Conservation (phyloP, 1,140 invertebrate genomes). For the Hylaeus anthracinus region DNA sequence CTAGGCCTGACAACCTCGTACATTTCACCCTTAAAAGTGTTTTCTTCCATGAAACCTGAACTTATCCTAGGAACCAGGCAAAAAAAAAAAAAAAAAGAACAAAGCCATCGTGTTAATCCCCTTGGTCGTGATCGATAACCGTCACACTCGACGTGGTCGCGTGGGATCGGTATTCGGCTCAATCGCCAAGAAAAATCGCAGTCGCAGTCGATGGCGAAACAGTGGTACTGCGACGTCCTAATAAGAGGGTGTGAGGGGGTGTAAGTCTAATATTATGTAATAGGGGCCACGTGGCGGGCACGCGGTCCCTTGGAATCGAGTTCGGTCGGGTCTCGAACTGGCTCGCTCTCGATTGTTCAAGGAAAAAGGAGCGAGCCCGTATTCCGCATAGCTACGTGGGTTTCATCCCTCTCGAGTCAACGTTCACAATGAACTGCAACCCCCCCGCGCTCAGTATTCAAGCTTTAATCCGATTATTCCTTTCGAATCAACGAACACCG, state of each 20-base stretch:
- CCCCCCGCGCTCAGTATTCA: constrained; percentile 54
- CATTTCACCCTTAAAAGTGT: no score
- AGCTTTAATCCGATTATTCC: constrained; percentile 72
- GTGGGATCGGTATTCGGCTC: constrained; percentile 47
- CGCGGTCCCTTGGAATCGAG: constrained; percentile 44
- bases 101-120: constrained; percentile 8
- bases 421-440: constrained; percentile 63
- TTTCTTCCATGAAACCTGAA: no score
- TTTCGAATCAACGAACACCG: constrained; percentile 66
- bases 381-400: constrained; percentile 49
- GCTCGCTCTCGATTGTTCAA: constrained; percentile 45
- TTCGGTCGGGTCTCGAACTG: constrained; percentile 36
- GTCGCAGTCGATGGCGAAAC: constrained; percentile 21
- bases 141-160: constrained; percentile 59
- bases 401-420: constrained; percentile 67
- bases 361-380: constrained; percentile 29
- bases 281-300: constrained; percentile 57
- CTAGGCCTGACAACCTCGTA: no score
- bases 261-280: constrained; percentile 60
- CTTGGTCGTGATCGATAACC: constrained; percentile 36
- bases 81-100: not conserved
- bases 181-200: constrained; percentile 40
- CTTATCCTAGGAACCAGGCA: no score
- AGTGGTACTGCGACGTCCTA: constrained; percentile 8
- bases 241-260: constrained; percentile 48